Conservation (phyloP, 1,140 invertebrate genomes). For the Drosophila punjabiensis region DNA sequence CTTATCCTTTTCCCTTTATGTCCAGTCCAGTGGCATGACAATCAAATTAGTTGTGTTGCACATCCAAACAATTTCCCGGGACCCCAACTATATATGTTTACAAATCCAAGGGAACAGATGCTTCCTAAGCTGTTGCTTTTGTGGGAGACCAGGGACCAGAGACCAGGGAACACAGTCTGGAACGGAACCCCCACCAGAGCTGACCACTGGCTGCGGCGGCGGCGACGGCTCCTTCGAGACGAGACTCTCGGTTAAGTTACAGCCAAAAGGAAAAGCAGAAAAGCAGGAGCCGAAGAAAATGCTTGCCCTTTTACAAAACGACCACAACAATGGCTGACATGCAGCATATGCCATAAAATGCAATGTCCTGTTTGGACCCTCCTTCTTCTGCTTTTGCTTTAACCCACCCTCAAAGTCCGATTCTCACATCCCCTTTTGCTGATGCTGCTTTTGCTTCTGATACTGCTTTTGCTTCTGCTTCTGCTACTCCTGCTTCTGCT, state of each 20-base stretch:
- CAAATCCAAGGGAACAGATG: slow-evolving; percentile 33
- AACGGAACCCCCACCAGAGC: background rate
- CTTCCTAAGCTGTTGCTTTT: slow-evolving; percentile 45
- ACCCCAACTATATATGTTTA: slow-evolving; percentile 29
- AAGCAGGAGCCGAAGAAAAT: slow-evolving; percentile 34
- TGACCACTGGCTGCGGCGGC: slow-evolving; percentile 30
- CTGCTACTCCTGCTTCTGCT: slow-evolving; percentile 42
- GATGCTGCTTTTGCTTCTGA: slow-evolving; percentile 29
- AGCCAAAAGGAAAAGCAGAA: slow-evolving; percentile 30
- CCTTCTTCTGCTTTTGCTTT: background rate
- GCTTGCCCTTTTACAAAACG: slow-evolving; percentile 51
- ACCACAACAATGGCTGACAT: slow-evolving; percentile 75
- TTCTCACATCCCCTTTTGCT: background rate
- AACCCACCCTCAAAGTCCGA: slow-evolving; percentile 2
- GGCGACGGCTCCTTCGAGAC: slow-evolving; percentile 41
- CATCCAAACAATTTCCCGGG: slow-evolving; percentile 24
- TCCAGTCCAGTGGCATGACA: slow-evolving; percentile 38
- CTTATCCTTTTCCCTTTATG: slow-evolving; percentile 20
- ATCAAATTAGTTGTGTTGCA: slow-evolving; percentile 53
- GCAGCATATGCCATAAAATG: slow-evolving; percentile 78
- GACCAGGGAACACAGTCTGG: background rate
- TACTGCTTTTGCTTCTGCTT: background rate
- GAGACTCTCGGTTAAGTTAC: slow-evolving; percentile 56
- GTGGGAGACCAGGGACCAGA: slow-evolving; percentile 16
- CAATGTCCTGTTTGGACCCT: slow-evolving; percentile 47